Conservation (phyloP, 2,113 vertebrate genomes). For the Entelurus aequoreus region DNA sequence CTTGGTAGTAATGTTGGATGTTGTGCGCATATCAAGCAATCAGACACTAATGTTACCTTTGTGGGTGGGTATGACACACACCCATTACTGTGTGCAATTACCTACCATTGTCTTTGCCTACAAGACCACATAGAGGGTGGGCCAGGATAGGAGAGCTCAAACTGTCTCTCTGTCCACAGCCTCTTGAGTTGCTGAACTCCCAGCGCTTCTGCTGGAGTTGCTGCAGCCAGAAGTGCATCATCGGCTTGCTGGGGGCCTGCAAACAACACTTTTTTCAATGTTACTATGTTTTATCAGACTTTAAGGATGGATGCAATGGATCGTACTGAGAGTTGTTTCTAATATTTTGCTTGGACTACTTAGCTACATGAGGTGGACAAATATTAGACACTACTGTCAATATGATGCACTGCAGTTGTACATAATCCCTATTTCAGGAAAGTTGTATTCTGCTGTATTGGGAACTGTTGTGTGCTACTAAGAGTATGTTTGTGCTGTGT, state of each 20-base stretch:
- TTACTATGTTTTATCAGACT: background rate
- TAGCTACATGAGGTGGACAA: no score
- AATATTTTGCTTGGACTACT: background rate
- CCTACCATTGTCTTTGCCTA: slow-evolving; percentile 85
- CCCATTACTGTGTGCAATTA: background rate
- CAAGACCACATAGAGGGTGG: slow-evolving; percentile 80
- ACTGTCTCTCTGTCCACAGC: slow-evolving; percentile 75
- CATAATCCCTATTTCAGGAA: no score
- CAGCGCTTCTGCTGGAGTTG: slow-evolving; percentile 95
- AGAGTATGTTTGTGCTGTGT: no score
- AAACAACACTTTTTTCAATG: background rate
- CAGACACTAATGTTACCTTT: slow-evolving; percentile 16
- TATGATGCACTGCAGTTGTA: no score
- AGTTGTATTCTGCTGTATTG: no score
- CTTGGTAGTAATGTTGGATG: background rate
- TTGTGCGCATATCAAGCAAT: slow-evolving; percentile 15
- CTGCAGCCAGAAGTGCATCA: slow-evolving; percentile 94
- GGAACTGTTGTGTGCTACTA: no score
- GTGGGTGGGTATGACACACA: background rate
- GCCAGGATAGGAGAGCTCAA: slow-evolving; percentile 67
- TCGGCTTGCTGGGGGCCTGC: slow-evolving; percentile 84
- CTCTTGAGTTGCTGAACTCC: slow-evolving; percentile 85
- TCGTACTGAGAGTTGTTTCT: background rate
- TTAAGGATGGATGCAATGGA: background rate
- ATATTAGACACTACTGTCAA: no score